Evolutionary conservation across 2,888 invertebrate genomes (phyloP).

Genomic region (Erebia palarica): DNA sequence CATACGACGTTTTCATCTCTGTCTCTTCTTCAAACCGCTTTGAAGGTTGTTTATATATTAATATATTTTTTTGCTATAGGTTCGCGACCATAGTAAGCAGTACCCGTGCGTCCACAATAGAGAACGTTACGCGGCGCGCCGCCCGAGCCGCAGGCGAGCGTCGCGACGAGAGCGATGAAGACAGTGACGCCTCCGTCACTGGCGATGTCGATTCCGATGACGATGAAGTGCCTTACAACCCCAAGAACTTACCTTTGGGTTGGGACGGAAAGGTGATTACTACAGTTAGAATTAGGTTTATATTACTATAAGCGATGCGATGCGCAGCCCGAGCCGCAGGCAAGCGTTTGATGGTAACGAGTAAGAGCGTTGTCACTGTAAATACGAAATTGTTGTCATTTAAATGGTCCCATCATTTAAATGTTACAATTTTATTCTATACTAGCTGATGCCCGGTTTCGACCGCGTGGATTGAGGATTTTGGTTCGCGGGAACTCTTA

Average conservation of each 20-base stretch:
- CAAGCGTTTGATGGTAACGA: conserved; percentile 79
- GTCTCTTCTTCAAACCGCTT: no score
- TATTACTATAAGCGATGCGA: conserved; percentile 88
- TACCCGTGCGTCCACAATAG: conserved; percentile 95
- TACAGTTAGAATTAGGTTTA: background rate
- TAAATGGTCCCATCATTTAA: no score
- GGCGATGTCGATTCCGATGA: conserved; percentile 95
- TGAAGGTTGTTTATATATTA: no score
- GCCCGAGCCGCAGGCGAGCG: conserved; percentile 97
- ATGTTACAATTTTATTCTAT: no score
- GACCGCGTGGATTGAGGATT: no score
- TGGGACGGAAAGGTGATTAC: conserved; percentile 96
- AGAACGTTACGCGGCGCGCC: conserved; percentile 99
- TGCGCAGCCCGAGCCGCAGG: conserved; percentile 98
- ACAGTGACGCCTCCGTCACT: conserved; percentile 89
- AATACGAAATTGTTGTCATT: no score
- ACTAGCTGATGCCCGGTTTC: no score
- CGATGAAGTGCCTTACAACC: conserved; percentile 99
- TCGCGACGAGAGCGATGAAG: conserved; percentile 95
- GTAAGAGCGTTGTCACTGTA: no score
- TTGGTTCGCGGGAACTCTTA: no score
- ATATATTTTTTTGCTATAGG: conserved; percentile 61
- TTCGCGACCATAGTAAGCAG: conserved; percentile 92
- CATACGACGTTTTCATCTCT: no score
- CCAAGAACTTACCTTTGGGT: conserved; percentile 98